These are phyloP conservation scores for Ondatra zibethicus DNA, from an alignment of 2,113 vertebrate genomes.

Conservation along the genomic window DNA sequence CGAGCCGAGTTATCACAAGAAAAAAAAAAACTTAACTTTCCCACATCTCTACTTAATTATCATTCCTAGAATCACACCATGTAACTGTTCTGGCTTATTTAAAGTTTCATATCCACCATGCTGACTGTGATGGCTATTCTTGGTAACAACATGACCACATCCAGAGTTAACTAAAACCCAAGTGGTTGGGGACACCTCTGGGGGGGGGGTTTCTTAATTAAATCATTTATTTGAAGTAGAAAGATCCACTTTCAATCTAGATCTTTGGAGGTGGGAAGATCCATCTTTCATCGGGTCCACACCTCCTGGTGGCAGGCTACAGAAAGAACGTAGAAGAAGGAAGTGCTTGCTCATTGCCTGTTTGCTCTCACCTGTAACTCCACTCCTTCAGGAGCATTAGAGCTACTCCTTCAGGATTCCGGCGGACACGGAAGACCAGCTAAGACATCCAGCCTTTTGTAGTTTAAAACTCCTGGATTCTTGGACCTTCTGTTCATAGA, in stretches of 20 bases:
- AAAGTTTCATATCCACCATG: conserved; percentile 54
- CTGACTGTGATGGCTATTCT: not conserved
- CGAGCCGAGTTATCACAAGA: not conserved
- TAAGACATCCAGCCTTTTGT: not conserved
- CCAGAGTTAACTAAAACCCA: not conserved
- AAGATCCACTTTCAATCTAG: not conserved
- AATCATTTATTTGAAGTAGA: not conserved
- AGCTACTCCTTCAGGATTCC: not conserved
- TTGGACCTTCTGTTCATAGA: not conserved
- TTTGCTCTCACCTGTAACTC: not conserved
- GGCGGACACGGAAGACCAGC: not conserved
- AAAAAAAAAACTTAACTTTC: not conserved
- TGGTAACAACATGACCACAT: not conserved
- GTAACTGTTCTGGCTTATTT: conserved; percentile 58
- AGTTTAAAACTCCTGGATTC: not conserved
- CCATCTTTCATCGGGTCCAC: not conserved
- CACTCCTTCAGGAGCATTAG: too few relatives aligned
- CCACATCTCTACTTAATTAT: conserved; percentile 15
- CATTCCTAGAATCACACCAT: conserved; percentile 47
- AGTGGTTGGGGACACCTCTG: not conserved
- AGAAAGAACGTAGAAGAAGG: not conserved
- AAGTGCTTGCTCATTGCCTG: not conserved
- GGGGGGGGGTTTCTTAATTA: not conserved
- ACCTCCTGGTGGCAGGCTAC: not conserved
- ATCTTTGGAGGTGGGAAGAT: not conserved